Conservation (phyloP, 2,797 vertebrate species). For the Epinephelus awoara region DNA sequence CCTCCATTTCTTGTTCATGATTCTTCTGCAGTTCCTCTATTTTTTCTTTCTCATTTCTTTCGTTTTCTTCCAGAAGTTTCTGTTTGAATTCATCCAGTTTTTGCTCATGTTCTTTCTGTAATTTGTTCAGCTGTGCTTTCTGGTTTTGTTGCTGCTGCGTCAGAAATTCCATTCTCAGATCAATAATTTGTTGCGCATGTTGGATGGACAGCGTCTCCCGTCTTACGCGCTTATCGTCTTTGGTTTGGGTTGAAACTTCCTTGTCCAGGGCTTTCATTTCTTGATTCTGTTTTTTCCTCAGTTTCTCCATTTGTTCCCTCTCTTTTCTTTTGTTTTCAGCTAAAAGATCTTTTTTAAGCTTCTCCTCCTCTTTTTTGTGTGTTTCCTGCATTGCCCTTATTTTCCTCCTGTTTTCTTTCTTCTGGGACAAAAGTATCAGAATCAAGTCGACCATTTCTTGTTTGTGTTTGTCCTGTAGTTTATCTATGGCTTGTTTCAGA, state of each 20-base stretch:
- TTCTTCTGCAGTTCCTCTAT: background rate
- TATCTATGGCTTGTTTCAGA: background rate
- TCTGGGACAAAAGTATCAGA: background rate
- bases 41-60: background rate
- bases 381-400: background rate
- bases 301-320: background rate
- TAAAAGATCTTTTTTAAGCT: background rate
- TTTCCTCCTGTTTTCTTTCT: background rate
- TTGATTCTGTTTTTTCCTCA: background rate
- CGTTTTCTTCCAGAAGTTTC: background rate
- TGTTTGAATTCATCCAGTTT: background rate
- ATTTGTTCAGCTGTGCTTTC: background rate
- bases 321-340: background rate
- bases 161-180: background rate
- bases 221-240: background rate
- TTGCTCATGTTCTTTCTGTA: background rate
- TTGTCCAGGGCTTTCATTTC: background rate
- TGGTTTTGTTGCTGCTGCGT: background rate
- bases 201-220: background rate
- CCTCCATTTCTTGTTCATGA: background rate
- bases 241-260: background rate
- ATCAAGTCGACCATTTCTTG: background rate
- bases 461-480: conserved; percentile 10
- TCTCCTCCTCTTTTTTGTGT: background rate
- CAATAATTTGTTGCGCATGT: background rate